Evolutionary conservation across 2,888 invertebrate species (phyloP), one percentile per base, ranked within the genome.

Genomic region (Pinctada fucata): DNA sequence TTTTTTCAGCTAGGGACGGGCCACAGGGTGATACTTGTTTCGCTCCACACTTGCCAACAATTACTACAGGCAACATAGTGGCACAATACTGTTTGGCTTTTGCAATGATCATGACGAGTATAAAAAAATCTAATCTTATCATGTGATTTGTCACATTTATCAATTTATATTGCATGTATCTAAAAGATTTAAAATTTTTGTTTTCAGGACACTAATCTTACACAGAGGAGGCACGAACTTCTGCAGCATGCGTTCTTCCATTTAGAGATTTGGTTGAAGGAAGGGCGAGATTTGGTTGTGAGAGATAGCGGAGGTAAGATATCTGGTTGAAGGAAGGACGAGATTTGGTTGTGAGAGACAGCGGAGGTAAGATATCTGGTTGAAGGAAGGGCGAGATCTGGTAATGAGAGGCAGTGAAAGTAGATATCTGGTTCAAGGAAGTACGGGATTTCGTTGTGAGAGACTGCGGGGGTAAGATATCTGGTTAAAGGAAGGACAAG

Each of bases 381-480:
- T 49, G 68, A 58, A 45, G 4, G 8, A 13, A 47, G 2, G 13
- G 48, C 10, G 3, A 71, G 48, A 71, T 31, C 3, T 66, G 74
- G 74, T 65, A 31, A 48, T 66, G 47, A 74, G 74, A 10, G 75
- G 67, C 50, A 75, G 67, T 31, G 48, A 51, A 66, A 50, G 66
- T 75, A 67, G 51, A 52, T 67, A 31, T 31, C 3, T 96, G 97
- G 93, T 94, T 99, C 84, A 96, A 96, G 90, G 95, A 96, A 90
- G 98, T 98, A 84, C 95, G 95, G 90, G 97, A 97, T 92, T 94
- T 99, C 90, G 95, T 97, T 79, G 96, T 98, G 80, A 97, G 97
- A 95, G 98, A 99, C 93, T 96, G 97, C 93, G 97, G 97, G 93
- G 98, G 98, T 97, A 94, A 84, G 95, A 97, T 86, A 94, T 98